Evolutionary conservation across 2,113 vertebrate species (phyloP), one percentile per base, ranked within the genome.

Genomic region (Prunella himalayana): DNA sequence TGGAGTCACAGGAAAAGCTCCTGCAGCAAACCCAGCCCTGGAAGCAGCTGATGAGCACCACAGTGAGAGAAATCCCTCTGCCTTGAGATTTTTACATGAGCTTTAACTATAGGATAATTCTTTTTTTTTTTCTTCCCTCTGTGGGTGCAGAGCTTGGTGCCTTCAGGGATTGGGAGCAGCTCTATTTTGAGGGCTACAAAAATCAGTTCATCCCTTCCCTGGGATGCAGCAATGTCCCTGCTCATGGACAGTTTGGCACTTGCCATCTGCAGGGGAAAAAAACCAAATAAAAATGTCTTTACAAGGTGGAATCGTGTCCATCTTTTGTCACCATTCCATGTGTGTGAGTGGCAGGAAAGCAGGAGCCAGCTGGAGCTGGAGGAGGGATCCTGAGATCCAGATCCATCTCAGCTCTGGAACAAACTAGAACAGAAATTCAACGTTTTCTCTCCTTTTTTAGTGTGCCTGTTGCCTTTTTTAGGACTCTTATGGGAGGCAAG

Each of bases 401-500:
- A 72, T 86, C 64, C 42, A n/a, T 82, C 81, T 73, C 11, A 0
- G 30, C 72, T 80, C 59, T 91, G 75, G 51, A 81, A 54, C 75
- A 91, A 92, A 59, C 54, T 10, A 16, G 87, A 86, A 86, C 49
- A 78, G 59, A 76, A 70, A 95, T 92, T 57, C 41, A 71, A 68
- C 64, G 30, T 76, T 94, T 82, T 70, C 66, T 84, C 76, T 82
- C 69, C 57, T 56, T 76, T 95, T 94, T 91, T 83, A 68, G 70
- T 1, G 8, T 24, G 64, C 41, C 45, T 95, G 68, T 39, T 92
- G 93, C 66, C 57, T 94, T 95, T 92, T 97, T 96, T 92, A 96
- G 95, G 92, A 89, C 42, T 71, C 53, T 53, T 18, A 41, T 42
- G 49, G 76, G 76, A 93, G 77, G 51, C 68, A 65, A 53, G 41